phyloP scores from a whole-genome alignment of 2,797 vertebrate genomes.

The Eutrigla gurnardus region DNA sequence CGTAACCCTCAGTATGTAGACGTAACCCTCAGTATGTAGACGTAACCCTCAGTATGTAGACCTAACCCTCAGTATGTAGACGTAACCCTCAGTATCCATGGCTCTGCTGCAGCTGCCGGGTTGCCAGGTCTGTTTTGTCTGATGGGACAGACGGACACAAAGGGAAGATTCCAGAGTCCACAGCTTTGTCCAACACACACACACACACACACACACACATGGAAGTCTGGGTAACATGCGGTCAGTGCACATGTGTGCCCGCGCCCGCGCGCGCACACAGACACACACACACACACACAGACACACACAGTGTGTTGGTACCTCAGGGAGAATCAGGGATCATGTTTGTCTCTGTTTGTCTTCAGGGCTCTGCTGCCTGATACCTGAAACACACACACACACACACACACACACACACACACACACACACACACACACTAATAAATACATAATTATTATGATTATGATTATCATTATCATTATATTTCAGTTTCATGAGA shows the following conservation, averaged over 20 bases:
- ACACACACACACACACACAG: background rate
- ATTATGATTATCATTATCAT: no score
- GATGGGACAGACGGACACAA: constrained; percentile 46
- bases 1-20: no score
- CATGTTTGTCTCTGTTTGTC: constrained; percentile 51
- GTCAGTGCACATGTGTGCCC: constrained; percentile 14
- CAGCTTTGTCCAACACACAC: constrained; percentile 46
- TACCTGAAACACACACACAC: constrained; percentile 49
- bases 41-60: no score
- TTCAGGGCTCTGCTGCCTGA: constrained; percentile 11
- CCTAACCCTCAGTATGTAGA: no score
- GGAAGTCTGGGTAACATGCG: constrained; percentile 37
- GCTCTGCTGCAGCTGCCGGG: constrained; percentile 46
- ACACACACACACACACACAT: constrained; percentile 10
- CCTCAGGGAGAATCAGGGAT: constrained; percentile 64
- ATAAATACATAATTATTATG: no score
- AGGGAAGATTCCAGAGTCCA: constrained; percentile 61
- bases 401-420: no score
- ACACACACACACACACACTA: constrained; percentile 19
- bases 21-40: no score
- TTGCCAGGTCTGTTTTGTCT: constrained; percentile 36
- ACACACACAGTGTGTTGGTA: constrained; percentile 19
- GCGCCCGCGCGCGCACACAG: no score
- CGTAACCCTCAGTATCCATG: background rate
- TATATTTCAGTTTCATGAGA: background rate